phyloP scores from a whole-genome alignment of 1,140 invertebrate genomes.

The Caenorhabditis inopinata region DNA sequence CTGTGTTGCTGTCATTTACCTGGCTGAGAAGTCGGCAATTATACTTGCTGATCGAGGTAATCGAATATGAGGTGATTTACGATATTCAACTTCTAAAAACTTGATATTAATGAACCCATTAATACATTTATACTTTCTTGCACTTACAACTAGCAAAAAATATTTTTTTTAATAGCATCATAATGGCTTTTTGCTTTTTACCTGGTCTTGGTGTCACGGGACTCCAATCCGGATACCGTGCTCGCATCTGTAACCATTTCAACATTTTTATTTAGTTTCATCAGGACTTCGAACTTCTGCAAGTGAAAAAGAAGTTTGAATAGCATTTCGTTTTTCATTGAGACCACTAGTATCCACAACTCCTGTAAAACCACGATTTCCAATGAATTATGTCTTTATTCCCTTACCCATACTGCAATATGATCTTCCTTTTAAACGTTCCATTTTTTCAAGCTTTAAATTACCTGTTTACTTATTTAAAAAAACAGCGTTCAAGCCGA shows the following conservation, averaged over 20 bases:
- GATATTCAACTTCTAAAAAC: neutral
- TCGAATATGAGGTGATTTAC: neutral
- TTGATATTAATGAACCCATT: neutral
- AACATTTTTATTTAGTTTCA: neutral
- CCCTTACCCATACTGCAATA: neutral
- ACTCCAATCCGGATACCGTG: neutral
- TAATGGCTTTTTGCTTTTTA: too few species aligned
- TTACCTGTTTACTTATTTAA: neutral
- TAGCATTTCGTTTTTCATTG: neutral
- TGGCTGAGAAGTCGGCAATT: neutral
- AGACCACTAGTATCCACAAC: neutral
- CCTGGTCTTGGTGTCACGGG: neutral
- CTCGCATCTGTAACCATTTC: neutral
- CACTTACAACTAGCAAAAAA: too few species aligned
- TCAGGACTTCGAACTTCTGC: neutral
- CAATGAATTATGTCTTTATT: too few species aligned
- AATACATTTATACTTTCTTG: too few species aligned
- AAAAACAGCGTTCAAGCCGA: too few species aligned
- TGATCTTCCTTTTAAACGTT: neutral
- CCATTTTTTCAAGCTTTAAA: neutral
- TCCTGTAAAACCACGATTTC: neutral
- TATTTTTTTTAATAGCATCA: too few species aligned
- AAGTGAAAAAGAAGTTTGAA: neutral
- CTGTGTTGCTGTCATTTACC: too few species aligned
- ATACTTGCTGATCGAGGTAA: neutral